Evolutionary conservation across 2,888 invertebrate species (phyloP).

Genomic region (Formica aserva): DNA sequence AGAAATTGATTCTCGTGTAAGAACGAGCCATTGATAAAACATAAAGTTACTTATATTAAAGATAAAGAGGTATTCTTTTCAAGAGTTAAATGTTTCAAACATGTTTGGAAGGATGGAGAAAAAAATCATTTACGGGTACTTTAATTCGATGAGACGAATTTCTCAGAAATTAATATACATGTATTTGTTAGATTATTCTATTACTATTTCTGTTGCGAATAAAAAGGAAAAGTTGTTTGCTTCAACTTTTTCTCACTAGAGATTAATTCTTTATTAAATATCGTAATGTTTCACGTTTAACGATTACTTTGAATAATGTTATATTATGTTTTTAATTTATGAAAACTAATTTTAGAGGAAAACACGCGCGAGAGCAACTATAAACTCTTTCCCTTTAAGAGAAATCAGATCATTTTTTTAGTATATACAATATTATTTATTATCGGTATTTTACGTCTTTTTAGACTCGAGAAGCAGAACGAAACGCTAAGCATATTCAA

Average conservation of each 20-base stretch:
- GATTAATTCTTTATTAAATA: background rate
- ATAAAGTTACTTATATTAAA: background rate
- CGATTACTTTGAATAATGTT: background rate
- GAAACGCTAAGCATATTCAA: slow-evolving; percentile 80
- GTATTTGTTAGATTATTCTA: background rate
- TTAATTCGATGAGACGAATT: background rate
- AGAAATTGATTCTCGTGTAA: background rate
- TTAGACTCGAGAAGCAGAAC: slow-evolving; percentile 82
- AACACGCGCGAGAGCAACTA: background rate
- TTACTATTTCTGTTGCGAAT: background rate
- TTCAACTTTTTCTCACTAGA: background rate
- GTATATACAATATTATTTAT: background rate
- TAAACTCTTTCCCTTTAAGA: background rate
- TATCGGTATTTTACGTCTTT: slow-evolving; percentile 27
- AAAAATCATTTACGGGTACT: background rate
- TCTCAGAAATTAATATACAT: background rate
- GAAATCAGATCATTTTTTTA: background rate
- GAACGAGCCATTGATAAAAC: background rate
- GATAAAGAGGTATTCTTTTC: background rate
- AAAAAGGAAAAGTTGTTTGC: background rate
- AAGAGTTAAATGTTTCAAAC: background rate
- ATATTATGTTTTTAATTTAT: background rate
- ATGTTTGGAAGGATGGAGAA: background rate
- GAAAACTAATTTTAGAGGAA: background rate
- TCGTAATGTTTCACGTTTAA: background rate